Base-by-base conservation (phyloP, 92 coral and sea anemone genomes). In the Desmophyllum pertusum region DNA sequence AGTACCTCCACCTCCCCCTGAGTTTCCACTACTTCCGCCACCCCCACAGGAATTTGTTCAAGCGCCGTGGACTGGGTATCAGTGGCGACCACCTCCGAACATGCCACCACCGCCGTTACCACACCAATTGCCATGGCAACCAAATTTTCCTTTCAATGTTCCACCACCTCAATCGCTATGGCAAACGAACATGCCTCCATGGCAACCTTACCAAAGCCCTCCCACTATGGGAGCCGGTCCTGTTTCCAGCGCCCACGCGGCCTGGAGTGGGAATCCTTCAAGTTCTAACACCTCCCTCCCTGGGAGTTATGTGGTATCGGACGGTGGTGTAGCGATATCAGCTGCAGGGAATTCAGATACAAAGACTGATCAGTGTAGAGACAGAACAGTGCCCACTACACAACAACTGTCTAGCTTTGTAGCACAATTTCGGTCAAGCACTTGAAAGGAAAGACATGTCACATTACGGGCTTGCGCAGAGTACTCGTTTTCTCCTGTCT, bases 11-110 rank as follows among this genome's bases (percentile, higher is more conserved):
- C 76, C 45, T 2, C 75, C 50, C 68, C 76, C 69, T 33, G 84
- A 75, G 27, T 78, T 42, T 66, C 91, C 93, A 19, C 86, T 71
- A 30, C 68, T 70, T 42, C 92, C 90, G 23, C 92, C 85, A 51
- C 87, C 98, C 73, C 93, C 93, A 82, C 92, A 81, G 57, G 83
- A 86, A 29, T 63, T 77, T 37, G 72, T 92, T 42, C 80, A 45
- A 64, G 59, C 88, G 50, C 73, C 89, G 52, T 83, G 85, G 81
- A 39, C 78, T 65, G 78, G 81, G 78, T 46, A 57, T 46, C 90
- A 62, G 64, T 80, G 88, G 90, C 90, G 37, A 73, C 83, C 88
- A 27, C 87, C 83, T 25, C 57, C 55, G 19, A 81, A 64, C 57
- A 45, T 65, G 57, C 87, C 71, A 53, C 84, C 89, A 33, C 76